Conservation (phyloP, 2,888 invertebrate genomes). For the Archaeoteleia sp. region DNA sequence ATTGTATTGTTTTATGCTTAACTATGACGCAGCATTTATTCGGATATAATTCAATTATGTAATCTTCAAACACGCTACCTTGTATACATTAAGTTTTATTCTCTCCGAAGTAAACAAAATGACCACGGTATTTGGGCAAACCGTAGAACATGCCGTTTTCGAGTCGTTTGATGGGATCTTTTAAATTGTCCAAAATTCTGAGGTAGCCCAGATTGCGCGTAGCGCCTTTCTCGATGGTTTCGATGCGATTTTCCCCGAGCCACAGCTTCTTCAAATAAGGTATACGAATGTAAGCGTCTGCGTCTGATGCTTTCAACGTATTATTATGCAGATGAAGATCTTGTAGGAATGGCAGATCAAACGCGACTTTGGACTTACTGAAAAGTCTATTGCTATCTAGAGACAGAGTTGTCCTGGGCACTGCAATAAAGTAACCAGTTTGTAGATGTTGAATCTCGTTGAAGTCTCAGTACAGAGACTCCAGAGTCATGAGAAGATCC, state of each 20-base stretch:
- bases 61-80: constrained; percentile 57
- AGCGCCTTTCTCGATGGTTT: constrained; percentile 71
- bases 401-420: constrained; percentile 71
- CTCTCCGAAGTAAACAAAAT: constrained; percentile 49
- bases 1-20: too few relatives aligned
- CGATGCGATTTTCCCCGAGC: constrained; percentile 71
- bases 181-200: constrained; percentile 72
- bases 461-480: constrained; percentile 72
- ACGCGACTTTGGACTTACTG: constrained; percentile 63
- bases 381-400: constrained; percentile 73
- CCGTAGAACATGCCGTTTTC: constrained; percentile 63
- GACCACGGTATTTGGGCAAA: constrained; percentile 44
- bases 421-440: constrained; percentile 70
- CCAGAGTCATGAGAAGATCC: constrained; percentile 67
- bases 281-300: constrained; percentile 73
- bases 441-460: constrained; percentile 73
- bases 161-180: constrained; percentile 70
- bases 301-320: constrained; percentile 50
- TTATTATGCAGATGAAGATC: constrained; percentile 57
- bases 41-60: too few relatives aligned
- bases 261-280: constrained; percentile 72
- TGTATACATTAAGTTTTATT: constrained; percentile 54
- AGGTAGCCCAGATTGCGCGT: constrained; percentile 74
- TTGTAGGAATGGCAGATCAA: constrained; percentile 53
- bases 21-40: too few relatives aligned